A percentile compares a stretch with the other conserved stretches of the same genome.
phyloP scores from a whole-genome alignment of 2,797 vertebrate genomes.

The Mareca strepera region DNA sequence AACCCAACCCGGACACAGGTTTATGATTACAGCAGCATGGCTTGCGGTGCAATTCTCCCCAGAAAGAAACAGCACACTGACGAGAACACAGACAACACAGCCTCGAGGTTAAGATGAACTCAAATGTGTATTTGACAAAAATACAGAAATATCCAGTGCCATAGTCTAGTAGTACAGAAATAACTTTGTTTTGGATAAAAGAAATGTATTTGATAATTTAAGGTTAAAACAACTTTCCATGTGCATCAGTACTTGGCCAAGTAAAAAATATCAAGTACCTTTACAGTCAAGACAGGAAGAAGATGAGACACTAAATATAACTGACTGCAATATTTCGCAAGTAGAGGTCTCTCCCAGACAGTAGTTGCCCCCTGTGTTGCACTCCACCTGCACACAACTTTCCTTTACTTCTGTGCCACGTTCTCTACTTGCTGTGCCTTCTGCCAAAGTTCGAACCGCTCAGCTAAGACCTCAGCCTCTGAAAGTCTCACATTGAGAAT shows the following conservation, averaged over 20 bases:
- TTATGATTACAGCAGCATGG: not conserved
- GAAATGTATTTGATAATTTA: not conserved
- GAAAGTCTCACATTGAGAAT: not conserved
- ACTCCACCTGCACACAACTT: not conserved
- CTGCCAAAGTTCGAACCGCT: not conserved
- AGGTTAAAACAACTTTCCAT: conserved; percentile 24
- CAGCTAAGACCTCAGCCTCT: not conserved
- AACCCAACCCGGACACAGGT: not conserved
- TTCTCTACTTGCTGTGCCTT: not conserved
- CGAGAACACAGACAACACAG: not conserved
- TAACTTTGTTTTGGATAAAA: conserved; percentile 37
- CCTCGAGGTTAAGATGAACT: not conserved
- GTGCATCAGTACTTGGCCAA: not conserved
- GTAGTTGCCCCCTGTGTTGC: rapidly evolving
- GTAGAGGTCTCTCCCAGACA: not conserved
- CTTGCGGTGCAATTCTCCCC: not conserved
- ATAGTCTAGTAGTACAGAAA: not conserved
- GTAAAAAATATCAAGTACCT: conserved; percentile 5
- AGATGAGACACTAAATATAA: not conserved
- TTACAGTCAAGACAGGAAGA: conserved; percentile 3
- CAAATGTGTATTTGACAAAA: conserved; percentile 43
- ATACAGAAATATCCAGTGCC: conserved; percentile 26
- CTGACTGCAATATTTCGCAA: not conserved
- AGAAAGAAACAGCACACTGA: not conserved
- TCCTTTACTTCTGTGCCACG: not conserved